phyloP scores from a whole-genome alignment of 2,797 vertebrate genomes.

The Cirrhinus mrigala region DNA sequence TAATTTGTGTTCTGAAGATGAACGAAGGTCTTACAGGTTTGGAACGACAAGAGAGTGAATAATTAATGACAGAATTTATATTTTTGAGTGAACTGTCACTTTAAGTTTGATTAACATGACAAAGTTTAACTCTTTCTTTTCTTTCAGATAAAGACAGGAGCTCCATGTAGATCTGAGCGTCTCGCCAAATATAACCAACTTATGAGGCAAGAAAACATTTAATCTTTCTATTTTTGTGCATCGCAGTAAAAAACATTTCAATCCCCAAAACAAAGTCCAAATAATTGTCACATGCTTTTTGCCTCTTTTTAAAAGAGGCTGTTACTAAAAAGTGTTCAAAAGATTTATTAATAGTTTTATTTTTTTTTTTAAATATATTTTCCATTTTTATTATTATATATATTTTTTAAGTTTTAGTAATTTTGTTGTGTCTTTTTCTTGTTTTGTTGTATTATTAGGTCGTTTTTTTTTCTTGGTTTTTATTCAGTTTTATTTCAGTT shows the following conservation, averaged over 20 bases:
- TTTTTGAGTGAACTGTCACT: no score
- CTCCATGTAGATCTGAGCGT: slow-evolving; percentile 93
- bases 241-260: background rate
- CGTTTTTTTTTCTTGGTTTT: background rate
- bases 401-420: background rate
- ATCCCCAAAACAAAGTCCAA: background rate
- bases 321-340: background rate
- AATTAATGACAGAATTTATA: no score
- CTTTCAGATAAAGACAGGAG: slow-evolving; percentile 92
- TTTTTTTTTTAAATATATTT: background rate
- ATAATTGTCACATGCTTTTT: background rate
- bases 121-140: slow-evolving; percentile 17
- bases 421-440: background rate
- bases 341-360: background rate
- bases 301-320: background rate
- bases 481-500: background rate
- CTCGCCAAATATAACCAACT: slow-evolving; percentile 97
- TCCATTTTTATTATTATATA: background rate
- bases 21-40: no score
- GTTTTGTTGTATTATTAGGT: background rate
- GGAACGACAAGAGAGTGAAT: no score
- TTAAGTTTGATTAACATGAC: background rate
- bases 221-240: background rate
- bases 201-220: slow-evolving; percentile 85
- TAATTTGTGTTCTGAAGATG: no score